phyloP scores from a whole-genome alignment of 2,888 invertebrate genomes.

The Ametastegia equiseti region DNA sequence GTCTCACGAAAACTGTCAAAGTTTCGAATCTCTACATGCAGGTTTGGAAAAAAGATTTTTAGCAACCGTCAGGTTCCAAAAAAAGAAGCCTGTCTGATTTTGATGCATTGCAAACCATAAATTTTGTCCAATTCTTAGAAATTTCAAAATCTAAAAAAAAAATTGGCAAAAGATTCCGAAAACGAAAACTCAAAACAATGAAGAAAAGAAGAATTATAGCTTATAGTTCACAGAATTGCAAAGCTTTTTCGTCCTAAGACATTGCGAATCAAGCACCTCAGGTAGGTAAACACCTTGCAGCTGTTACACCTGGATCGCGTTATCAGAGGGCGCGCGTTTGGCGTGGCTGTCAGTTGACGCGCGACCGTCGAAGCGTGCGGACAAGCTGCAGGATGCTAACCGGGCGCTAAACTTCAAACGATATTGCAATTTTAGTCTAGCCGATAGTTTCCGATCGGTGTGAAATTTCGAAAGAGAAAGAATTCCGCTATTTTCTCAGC shows the following conservation, averaged over 20 bases:
- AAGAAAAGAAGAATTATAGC: neutral
- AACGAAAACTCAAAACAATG: too few species aligned
- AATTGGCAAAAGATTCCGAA: too few species aligned
- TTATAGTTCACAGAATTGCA: neutral
- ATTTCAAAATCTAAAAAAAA: too few species aligned
- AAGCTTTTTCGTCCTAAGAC: neutral
- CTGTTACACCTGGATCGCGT: slow-evolving; percentile 18
- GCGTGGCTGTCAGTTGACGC: slow-evolving; percentile 44
- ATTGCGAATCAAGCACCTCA: neutral
- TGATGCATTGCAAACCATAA: too few species aligned
- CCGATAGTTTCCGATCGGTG: neutral
- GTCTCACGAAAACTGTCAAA: too few species aligned
- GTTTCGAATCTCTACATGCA: too few species aligned
- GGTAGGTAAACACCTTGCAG: neutral
- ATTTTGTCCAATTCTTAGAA: too few species aligned
- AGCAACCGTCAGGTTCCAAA: too few species aligned
- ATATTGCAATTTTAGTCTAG: neutral
- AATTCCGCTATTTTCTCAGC: neutral
- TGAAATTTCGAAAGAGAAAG: neutral
- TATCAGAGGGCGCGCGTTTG: slow-evolving; percentile 42
- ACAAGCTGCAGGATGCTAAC: neutral
- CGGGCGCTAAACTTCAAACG: neutral
- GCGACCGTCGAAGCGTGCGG: slow-evolving; percentile 43
- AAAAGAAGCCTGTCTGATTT: too few species aligned
- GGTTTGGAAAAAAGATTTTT: too few species aligned